phyloP scores from a whole-genome alignment of 1,140 invertebrate species.

The Penaeus indicus region DNA sequence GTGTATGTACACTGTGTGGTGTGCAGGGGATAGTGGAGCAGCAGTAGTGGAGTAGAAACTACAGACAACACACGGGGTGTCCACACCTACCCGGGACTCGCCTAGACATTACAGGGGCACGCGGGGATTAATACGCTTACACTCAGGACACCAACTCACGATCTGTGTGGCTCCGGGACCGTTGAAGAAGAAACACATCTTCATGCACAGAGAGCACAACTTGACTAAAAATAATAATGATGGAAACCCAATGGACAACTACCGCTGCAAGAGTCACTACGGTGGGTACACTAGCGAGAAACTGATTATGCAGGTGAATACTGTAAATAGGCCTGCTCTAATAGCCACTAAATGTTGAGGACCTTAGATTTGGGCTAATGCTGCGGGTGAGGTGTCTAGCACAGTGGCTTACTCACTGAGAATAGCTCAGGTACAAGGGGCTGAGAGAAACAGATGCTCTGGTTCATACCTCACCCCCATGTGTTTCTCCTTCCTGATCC shows the following conservation, averaged over 20 bases:
- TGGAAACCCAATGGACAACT: conserved; percentile 66
- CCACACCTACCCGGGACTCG: conserved; percentile 64
- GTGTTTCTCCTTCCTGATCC: conserved; percentile 67
- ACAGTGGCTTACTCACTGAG: conserved; percentile 66
- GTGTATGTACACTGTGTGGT: conserved; percentile 65
- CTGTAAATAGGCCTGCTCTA: conserved; percentile 66
- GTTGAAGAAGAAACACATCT: conserved; percentile 67
- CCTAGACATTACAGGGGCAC: conserved; percentile 65
- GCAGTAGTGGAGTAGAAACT: conserved; percentile 63
- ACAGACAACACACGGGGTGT: conserved; percentile 64
- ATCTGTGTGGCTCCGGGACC: conserved; percentile 66
- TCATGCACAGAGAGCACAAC: conserved; percentile 67
- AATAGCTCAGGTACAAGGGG: conserved; percentile 65
- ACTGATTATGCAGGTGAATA: conserved; percentile 66
- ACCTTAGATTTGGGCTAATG: conserved; percentile 65
- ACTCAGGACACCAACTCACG: conserved; percentile 67
- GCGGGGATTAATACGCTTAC: conserved; percentile 63
- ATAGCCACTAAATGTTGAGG: conserved; percentile 65
- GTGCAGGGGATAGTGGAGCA: conserved; percentile 65
- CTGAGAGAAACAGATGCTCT: conserved; percentile 64
- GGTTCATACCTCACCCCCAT: conserved; percentile 67
- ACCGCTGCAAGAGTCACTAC: conserved; percentile 65
- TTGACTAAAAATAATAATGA: conserved; percentile 65
- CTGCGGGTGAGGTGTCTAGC: conserved; percentile 65
- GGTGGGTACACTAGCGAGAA: conserved; percentile 65